These are phyloP conservation scores for Nymphalis c-album DNA, from an alignment of 2,888 invertebrate species.

Conservation along the genomic window DNA sequence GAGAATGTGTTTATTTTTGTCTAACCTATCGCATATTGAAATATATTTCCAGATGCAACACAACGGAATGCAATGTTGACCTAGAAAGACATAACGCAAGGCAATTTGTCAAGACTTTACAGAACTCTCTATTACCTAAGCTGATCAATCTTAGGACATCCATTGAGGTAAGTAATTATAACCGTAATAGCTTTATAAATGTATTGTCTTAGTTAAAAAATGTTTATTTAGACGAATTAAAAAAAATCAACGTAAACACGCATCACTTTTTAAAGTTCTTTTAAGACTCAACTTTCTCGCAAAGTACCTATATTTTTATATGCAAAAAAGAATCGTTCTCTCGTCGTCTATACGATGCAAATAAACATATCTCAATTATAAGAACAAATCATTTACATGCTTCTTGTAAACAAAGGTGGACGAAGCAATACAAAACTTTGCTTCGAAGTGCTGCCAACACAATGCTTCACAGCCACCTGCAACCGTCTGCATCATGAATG, in stretches of 20 bases:
- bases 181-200: no score
- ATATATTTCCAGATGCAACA: constrained; percentile 63
- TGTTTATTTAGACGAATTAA: no score
- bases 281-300: not conserved
- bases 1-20: no score
- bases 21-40: not conserved
- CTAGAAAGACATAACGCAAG: constrained; percentile 93
- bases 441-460: constrained; percentile 93
- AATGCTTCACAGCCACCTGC: constrained; percentile 84
- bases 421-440: constrained; percentile 94
- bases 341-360: no score
- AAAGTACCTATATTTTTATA: no score
- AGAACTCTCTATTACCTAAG: constrained; percentile 88
- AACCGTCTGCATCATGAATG: constrained; percentile 91
- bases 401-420: constrained; percentile 82
- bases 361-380: no score
- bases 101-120: constrained; percentile 89
- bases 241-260: no score
- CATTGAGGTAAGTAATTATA: constrained; percentile 82
- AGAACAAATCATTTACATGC: no score
- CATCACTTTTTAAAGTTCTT: no score
- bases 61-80: constrained; percentile 87
- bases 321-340: no score
- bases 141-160: constrained; percentile 88
- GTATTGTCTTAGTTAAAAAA: no score